Conservation (phyloP, 2,797 vertebrate species). For the Dermochelys coriacea region DNA sequence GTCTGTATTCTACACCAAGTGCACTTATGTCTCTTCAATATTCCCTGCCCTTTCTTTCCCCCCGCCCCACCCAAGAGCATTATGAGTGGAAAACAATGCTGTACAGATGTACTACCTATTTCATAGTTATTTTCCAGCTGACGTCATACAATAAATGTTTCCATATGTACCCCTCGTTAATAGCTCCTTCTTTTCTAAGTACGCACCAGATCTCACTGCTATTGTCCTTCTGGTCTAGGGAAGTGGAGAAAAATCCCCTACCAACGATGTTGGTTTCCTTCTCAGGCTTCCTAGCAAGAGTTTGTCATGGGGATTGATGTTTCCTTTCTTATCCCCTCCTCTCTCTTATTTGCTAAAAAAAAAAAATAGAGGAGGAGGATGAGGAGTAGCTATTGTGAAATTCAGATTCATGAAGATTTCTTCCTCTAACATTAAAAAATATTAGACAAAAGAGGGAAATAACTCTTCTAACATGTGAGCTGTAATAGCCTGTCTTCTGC, state of each 20-base stretch:
- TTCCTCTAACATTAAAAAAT: background rate
- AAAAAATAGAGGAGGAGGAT: background rate
- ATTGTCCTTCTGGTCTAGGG: background rate
- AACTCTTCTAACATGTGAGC: background rate
- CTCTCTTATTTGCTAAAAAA: background rate
- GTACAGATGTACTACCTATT: background rate
- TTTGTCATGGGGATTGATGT: background rate
- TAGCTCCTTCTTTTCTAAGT: background rate
- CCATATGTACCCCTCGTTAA: background rate
- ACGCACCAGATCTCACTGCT: background rate
- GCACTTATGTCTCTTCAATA: background rate
- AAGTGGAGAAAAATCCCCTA: background rate
- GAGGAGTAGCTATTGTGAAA: background rate
- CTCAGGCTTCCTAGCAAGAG: background rate
- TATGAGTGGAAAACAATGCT: background rate
- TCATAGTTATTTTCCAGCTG: slow-evolving; percentile 9
- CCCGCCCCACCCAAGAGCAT: background rate
- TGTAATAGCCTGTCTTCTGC: background rate
- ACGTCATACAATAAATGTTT: background rate
- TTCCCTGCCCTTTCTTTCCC: background rate
- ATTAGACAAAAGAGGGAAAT: background rate
- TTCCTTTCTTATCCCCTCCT: background rate
- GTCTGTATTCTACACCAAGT: background rate
- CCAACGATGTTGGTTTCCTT: background rate
- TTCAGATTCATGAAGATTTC: background rate